phyloP scores from a whole-genome alignment of 2,797 vertebrate species.

The Microctenopoma steveboyesi region DNA sequence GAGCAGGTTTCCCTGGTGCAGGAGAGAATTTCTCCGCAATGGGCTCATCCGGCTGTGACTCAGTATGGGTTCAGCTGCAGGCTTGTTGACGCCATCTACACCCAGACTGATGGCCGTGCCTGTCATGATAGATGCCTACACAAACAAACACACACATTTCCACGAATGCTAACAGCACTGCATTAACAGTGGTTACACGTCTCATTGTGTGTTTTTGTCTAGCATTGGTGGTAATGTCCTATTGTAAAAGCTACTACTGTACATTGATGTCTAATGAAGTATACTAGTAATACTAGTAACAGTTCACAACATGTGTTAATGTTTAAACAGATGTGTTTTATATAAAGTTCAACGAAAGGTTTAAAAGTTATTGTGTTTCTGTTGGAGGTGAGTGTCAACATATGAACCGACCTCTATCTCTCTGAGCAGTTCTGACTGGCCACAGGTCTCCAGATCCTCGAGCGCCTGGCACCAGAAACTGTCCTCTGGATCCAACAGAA shows the following conservation, averaged over 20 bases:
- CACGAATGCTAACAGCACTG: no score
- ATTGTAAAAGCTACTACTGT: no score
- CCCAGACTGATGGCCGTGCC: constrained; percentile 90
- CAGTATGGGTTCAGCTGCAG: constrained; percentile 77
- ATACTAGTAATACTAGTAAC: no score
- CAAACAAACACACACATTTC: background rate
- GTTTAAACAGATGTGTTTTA: background rate
- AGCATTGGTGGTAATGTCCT: no score
- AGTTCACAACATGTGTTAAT: background rate
- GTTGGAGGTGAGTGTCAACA: background rate
- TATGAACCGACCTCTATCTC: constrained; percentile 91
- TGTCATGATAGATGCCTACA: constrained; percentile 95
- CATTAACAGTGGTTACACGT: background rate
- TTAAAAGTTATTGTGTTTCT: no score
- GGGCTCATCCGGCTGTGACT: constrained; percentile 75
- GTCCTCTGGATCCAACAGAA: constrained; percentile 90
- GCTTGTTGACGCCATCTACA: constrained; percentile 85
- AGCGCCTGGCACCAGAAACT: constrained; percentile 97
- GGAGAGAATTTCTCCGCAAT: constrained; percentile 68
- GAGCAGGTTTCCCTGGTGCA: constrained; percentile 68
- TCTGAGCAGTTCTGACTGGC: constrained; percentile 95
- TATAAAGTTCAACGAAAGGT: no score
- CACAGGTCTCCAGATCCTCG: constrained; percentile 97
- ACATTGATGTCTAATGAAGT: no score
- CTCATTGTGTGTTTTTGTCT: no score